phyloP scores from a whole-genome alignment of 2,888 invertebrate genomes.

The Zeuzera pyrina region DNA sequence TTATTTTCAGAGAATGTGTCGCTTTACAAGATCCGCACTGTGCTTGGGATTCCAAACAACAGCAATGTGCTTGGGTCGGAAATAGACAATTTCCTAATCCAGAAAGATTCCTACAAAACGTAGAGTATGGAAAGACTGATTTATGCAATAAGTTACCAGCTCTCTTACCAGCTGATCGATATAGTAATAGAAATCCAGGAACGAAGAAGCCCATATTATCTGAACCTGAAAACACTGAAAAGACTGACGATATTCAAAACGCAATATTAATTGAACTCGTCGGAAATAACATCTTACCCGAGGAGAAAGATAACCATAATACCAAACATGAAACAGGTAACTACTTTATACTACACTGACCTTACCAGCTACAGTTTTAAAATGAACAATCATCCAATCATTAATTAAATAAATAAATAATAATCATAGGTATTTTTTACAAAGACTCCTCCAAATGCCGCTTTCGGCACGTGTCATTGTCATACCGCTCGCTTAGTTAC shows the following conservation, averaged over 20 bases:
- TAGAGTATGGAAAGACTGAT: conserved; percentile 78
- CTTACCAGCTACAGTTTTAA: no score
- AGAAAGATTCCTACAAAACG: conserved; percentile 80
- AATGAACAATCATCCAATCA: not conserved
- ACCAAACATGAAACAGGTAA: conserved; percentile 66
- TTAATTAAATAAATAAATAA: not conserved
- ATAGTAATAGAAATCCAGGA: conserved; percentile 54
- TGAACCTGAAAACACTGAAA: conserved; percentile 67
- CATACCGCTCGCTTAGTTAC: no score
- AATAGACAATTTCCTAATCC: conserved; percentile 74
- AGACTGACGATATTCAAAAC: conserved; percentile 74
- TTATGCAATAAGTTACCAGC: conserved; percentile 67
- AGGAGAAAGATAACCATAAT: conserved; percentile 64
- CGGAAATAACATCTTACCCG: conserved; percentile 75
- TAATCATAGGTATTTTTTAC: not conserved
- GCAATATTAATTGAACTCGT: conserved; percentile 78
- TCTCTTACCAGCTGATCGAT: conserved; percentile 49
- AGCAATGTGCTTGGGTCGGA: conserved; percentile 72
- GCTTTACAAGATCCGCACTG: conserved; percentile 97
- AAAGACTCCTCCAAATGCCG: no score
- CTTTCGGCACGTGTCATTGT: no score
- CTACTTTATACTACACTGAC: not conserved
- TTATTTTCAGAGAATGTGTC: conserved; percentile 84
- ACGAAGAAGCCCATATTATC: conserved; percentile 50
- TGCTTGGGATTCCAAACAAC: conserved; percentile 89